These are phyloP conservation scores for Alectoris magna DNA, from an alignment of 2,797 vertebrate genomes.

Conservation along the genomic window DNA sequence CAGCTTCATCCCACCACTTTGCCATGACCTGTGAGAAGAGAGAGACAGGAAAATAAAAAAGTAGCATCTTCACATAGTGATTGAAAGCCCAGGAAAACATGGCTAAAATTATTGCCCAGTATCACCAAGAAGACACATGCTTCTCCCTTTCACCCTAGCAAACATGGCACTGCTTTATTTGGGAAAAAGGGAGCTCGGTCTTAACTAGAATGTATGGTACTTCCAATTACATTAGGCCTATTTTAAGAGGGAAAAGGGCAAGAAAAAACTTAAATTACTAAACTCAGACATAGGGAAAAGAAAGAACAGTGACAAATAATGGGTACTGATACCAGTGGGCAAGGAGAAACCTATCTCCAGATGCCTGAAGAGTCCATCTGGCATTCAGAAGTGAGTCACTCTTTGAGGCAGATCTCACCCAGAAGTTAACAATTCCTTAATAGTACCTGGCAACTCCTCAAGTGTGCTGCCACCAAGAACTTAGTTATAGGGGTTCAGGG, in stretches of 20 bases:
- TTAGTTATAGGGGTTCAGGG: background rate
- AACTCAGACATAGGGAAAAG: background rate
- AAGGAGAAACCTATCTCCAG: background rate
- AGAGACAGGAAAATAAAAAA: background rate
- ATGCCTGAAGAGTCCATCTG: background rate
- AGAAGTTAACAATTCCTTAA: background rate
- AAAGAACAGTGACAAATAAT: background rate
- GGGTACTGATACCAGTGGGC: background rate
- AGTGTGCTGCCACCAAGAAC: background rate
- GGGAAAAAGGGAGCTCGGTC: background rate
- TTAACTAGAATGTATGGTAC: background rate
- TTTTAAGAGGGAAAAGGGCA: background rate
- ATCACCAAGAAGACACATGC: background rate
- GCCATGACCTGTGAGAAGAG: slow-evolving; percentile 67
- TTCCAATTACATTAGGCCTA: background rate
- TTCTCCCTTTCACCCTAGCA: background rate
- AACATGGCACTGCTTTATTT: background rate
- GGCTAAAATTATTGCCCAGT: rapidly evolving
- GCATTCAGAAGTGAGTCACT: background rate
- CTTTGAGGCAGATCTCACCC: background rate
- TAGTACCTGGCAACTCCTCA: background rate
- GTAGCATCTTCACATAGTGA: background rate
- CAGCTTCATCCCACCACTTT: slow-evolving; percentile 77
- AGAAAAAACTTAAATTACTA: background rate
- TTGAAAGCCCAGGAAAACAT: background rate